Percentiles rank a stretch among this genome's conserved stretches.
These are phyloP conservation scores for Sarcophaga rosellei DNA, from an alignment of 2,888 invertebrate species.

Conservation along the genomic window DNA sequence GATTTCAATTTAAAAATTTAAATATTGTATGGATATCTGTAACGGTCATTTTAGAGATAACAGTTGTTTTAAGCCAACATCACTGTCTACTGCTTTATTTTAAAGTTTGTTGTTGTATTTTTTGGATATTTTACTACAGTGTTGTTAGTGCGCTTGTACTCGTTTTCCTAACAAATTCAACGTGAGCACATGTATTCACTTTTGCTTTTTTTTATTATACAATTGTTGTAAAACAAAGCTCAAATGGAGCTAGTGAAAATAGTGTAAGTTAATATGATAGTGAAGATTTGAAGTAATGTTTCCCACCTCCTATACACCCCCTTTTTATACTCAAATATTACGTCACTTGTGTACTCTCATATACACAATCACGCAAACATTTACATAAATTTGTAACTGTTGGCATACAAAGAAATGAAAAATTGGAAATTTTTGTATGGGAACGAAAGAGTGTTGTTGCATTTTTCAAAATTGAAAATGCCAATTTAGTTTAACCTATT, in stretches of 20 bases:
- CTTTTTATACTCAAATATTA: constrained; percentile 72
- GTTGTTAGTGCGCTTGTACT: constrained; percentile 2
- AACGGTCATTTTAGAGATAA: no score
- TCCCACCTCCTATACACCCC: constrained; percentile 72
- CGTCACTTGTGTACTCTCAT: constrained; percentile 72
- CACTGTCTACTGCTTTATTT: no score
- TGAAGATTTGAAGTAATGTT: neutral
- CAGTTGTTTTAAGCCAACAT: no score
- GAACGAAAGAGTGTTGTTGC: neutral
- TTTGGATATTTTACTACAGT: neutral
- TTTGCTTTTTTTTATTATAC: constrained; percentile 28
- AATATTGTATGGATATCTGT: no score
- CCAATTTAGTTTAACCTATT: constrained; percentile 56
- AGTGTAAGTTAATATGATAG: neutral
- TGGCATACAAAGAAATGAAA: neutral
- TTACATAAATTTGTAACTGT: constrained; percentile 1
- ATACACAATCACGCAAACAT: constrained; percentile 5
- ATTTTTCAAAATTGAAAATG: constrained; percentile 36
- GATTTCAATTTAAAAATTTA: no score
- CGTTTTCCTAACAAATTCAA: constrained; percentile 20
- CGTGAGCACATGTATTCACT: constrained; percentile 40
- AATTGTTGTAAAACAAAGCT: neutral
- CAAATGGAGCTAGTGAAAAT: neutral
- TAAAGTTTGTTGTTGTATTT: no score
- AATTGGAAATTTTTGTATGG: neutral